Percentiles rank a stretch among this genome's conserved stretches.
Evolutionary conservation across 2,888 invertebrate species (phyloP).

Genomic region (Sesia apiformis): DNA sequence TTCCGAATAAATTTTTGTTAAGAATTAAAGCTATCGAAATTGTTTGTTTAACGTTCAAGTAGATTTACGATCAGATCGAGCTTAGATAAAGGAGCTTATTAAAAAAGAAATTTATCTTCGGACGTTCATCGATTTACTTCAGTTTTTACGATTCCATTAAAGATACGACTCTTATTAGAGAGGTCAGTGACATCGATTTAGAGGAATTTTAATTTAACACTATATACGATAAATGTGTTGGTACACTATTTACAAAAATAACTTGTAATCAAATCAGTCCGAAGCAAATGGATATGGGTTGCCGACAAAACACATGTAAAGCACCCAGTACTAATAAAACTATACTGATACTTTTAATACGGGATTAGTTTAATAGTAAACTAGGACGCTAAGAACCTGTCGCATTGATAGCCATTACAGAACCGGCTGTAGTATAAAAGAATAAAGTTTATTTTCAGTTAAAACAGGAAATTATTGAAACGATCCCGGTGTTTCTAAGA

Average conservation of each 20-base stretch:
- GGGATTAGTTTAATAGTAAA: not conserved
- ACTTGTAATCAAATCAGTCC: slow-evolving; percentile 52
- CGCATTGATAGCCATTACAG: not conserved
- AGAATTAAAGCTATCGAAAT: slow-evolving; percentile 35
- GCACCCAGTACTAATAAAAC: slow-evolving; percentile 37
- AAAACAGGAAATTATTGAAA: too few species aligned
- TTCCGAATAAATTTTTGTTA: slow-evolving; percentile 48
- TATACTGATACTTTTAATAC: not conserved
- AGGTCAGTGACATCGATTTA: slow-evolving; percentile 11
- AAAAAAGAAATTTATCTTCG: slow-evolving; percentile 38
- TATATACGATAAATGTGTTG: slow-evolving; percentile 16
- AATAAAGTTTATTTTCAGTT: slow-evolving; percentile 7
- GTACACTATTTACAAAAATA: slow-evolving; percentile 34
- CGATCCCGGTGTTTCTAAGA: too few species aligned
- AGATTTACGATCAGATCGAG: slow-evolving; percentile 31
- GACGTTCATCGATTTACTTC: slow-evolving; percentile 24
- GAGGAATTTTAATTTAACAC: slow-evolving; percentile 5
- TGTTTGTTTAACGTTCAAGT: slow-evolving; percentile 44
- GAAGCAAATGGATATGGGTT: slow-evolving; percentile 61
- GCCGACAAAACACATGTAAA: slow-evolving; percentile 64
- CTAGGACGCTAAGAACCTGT: too few species aligned
- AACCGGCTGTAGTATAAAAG: slow-evolving; percentile 6
- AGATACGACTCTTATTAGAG: slow-evolving; percentile 4
- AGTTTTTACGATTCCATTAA: slow-evolving; percentile 28
- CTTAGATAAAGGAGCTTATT: slow-evolving; percentile 40